phyloP scores from a whole-genome alignment of 2,797 vertebrate genomes.

The Anableps anableps region DNA sequence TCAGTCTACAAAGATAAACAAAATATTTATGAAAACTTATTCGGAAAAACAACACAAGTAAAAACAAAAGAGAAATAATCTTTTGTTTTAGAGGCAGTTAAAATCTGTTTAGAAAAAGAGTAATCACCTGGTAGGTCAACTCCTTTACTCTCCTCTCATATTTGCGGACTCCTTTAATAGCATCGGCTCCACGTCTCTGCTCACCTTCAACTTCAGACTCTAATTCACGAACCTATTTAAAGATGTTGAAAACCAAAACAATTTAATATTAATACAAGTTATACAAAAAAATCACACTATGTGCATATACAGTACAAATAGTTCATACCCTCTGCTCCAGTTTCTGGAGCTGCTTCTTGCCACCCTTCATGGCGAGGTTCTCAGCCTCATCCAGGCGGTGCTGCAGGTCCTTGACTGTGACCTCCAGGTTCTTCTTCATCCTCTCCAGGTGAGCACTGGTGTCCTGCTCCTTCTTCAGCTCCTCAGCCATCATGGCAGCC shows the following conservation, averaged over 20 bases:
- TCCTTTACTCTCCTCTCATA: constrained; percentile 88
- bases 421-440: constrained; percentile 88
- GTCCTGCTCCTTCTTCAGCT: constrained; percentile 90
- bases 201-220: constrained; percentile 83
- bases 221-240: constrained; percentile 69
- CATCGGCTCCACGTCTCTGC: constrained; percentile 83
- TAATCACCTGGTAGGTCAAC: constrained; percentile 84
- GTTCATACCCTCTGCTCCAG: constrained; percentile 22
- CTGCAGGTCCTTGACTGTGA: constrained; percentile 81
- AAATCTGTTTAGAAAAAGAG: neutral
- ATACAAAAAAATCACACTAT: neutral
- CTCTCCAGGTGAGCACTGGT: constrained; percentile 88
- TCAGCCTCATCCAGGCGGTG: constrained; percentile 84
- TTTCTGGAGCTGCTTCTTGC: constrained; percentile 83
- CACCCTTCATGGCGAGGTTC: constrained; percentile 85
- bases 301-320: too few relatives aligned
- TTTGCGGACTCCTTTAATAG: constrained; percentile 85
- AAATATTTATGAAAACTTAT: neutral
- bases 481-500: constrained; percentile 88
- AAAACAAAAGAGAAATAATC: neutral
- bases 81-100: neutral
- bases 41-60: neutral
- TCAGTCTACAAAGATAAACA: constrained; percentile 72
- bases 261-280: too few relatives aligned
- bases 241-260: neutral